Evolutionary conservation across 2,888 invertebrate species (phyloP), one percentile per base, ranked within the genome.

Genomic region (Willowsia nigromaculata): DNA sequence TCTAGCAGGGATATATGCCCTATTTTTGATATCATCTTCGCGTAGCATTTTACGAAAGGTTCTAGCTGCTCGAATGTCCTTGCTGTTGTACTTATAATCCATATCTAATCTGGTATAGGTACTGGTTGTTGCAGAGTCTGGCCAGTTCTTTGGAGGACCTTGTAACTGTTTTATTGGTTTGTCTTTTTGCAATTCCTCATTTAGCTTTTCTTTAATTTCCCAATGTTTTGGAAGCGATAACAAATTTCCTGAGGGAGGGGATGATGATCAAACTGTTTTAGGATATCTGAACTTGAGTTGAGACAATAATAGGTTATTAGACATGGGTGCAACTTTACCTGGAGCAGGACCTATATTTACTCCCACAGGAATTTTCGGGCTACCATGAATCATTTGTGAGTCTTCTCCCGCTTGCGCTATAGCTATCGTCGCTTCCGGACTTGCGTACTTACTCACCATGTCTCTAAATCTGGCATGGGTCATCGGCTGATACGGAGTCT

Each of bases 401-500:
- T 1, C 7, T 0, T 68, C 37, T 25, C n/a, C 37, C 37, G 33
- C 30, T 27, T 68, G 15, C 0, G 65, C 65, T n/a, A 68, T 4
- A 5, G 65, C 37, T 6, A 68, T 13, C 3, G n/a, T 33, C 15
- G n/a, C 65, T 33, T 68, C 65, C 30, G 65, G 65, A 18, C 11
- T n/a, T 7, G 33, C 65, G 18, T 68, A 85, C 18, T 27, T 85
- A 13, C 43, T 76, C n/a, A 85, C 85, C 18, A 76, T 76, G n/a
- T 85, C 85, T 22, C 27, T 76, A 62, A 85, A 85, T 40, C 85
- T 18, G 4, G 59, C 76, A 53, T 76, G 85, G 7, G 85, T 85
- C 76, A 85, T 85, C 11, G 85, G 85, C 30, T 53, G 65, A 40
- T 68, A 68, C 25, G 78, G 85, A 0, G 85, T 68, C n/a, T 85